Base-by-base conservation (phyloP, 2,113 vertebrate species). In the Rana temporaria region DNA sequence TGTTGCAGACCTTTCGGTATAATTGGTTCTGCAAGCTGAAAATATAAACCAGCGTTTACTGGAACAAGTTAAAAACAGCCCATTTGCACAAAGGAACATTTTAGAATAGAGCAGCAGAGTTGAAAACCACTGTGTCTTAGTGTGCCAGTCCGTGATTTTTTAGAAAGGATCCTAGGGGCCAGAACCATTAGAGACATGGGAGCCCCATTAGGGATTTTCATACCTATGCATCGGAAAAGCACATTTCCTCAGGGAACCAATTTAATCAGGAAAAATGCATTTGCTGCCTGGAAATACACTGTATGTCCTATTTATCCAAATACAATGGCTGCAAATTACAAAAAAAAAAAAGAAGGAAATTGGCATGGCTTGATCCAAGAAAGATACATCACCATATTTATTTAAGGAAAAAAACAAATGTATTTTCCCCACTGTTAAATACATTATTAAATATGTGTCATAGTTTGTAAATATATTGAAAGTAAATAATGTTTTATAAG, bases 131-230 rank as follows among this genome's bases (percentile, higher is more conserved):
- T 67, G 63, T 68, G 59, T 38, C 72, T 52, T 60, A 76, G 63
- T 76, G 55, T 16, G 34, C 56, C 64, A 76, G 63, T 68, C 81
- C 81, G 60, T 75, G 81, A 76, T 60, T 83, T 30, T 75, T 74
- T 76, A 76, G 71, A 67, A 76, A 76, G 63, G 53, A 56, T 76
- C 63, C 65, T 68, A 55, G 71, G 70, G 71, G 22, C 53, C 63
- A 83, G 26, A 68, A 42, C 72, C 71, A 83, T 83, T 83, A 83
- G 71, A 76, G 71, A 83, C 81, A 76, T 83, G 63, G 72, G 55
- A 76, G 71, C 55, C 81, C 81, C 81, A 83, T 83, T 83, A 83
- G 81, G 81, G 72, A 82, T 83, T 83, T 83, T 83, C 72, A 83
- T 48, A 76, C 52, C 81, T 83, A 76, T 68, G 64, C 55, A 59